Conservation (phyloP, 2,888 invertebrate species). For the Thereva unica region DNA sequence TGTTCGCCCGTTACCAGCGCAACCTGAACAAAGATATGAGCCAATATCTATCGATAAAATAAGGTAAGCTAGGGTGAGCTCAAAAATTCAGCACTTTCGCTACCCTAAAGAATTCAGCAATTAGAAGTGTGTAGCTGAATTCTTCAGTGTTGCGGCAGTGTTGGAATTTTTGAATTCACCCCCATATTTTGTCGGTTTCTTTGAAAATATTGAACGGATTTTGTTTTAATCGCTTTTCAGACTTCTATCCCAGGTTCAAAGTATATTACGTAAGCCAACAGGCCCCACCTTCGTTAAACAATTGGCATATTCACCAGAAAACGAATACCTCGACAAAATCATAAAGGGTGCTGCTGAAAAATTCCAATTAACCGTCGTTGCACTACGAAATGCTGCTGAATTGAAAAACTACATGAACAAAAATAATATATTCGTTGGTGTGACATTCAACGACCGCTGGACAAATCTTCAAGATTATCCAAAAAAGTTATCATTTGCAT, state of each 20-base stretch:
- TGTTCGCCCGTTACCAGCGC: slow-evolving; percentile 58
- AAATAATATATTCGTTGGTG: neutral
- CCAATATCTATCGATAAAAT: neutral
- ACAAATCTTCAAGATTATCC: neutral
- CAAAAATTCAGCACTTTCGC: too few species aligned
- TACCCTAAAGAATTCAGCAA: too few species aligned
- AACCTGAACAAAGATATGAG: slow-evolving; percentile 55
- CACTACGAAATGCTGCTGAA: neutral
- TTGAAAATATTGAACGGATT: neutral
- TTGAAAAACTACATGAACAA: neutral
- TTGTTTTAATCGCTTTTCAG: neutral
- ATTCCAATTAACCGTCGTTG: too few species aligned
- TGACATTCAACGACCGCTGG: neutral
- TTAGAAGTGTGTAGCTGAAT: too few species aligned
- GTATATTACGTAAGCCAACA: too few species aligned
- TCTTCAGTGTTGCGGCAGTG: too few species aligned
- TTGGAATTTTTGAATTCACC: too few species aligned
- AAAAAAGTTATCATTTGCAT: neutral
- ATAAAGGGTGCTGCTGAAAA: neutral
- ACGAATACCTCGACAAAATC: too few species aligned
- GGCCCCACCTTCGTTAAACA: too few species aligned
- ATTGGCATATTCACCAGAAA: too few species aligned
- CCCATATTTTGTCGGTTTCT: neutral
- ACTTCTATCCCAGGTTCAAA: neutral
- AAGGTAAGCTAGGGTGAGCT: too few species aligned